Evolutionary conservation across 2,113 vertebrate species (phyloP), one percentile per base, ranked within the genome.

Genomic region (Macrotus californicus): DNA sequence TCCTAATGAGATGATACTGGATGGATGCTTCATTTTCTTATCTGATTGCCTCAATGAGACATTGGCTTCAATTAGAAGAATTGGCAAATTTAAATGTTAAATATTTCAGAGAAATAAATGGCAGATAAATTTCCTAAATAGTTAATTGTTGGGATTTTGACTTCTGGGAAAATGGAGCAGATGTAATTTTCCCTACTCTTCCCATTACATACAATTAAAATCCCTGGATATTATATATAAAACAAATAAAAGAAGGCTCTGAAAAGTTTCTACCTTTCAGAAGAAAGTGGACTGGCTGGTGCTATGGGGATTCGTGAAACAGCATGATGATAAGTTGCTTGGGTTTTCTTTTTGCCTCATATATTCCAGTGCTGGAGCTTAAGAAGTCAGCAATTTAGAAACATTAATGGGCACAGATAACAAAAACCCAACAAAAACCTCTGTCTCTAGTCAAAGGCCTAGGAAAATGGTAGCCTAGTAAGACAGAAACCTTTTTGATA

Each of bases 71-170:
- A 89, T 96, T 96, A 96, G 70, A 93, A 50, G 64, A 75, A 90
- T 29, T 95, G 94, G 50, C 85, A 87, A 87, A 87, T 75, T 69
- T 83, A 95, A 97, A 94, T 81, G 54, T 94, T 95, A 94, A 96
- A 95, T 96, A 94, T 94, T 97, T 97, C 81, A 96, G 93, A 96
- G 95, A 96, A 92, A 90, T 81, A 88, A 96, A 88, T 95, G 93
- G 75, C 61, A 93, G 70, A 82, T 56, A 89, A 77, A 79, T 80
- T 90, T 92, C 82, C 54, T 95, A 83, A 80, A 81, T 75, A 66
- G 81, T 85, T 95, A 43, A 76, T 80, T 70, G 77, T 88, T 75
- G 72, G 34, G 72, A 80, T 34, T 75, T 94, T 24, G 24, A 18
- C 92, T 94, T 94, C 84, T 92, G 93, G 66, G 93, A 92, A 96